A percentile compares a stretch with the other conserved stretches of the same genome.
Conservation (phyloP, 2,888 invertebrate species). For the Strigamia maritima region DNA sequence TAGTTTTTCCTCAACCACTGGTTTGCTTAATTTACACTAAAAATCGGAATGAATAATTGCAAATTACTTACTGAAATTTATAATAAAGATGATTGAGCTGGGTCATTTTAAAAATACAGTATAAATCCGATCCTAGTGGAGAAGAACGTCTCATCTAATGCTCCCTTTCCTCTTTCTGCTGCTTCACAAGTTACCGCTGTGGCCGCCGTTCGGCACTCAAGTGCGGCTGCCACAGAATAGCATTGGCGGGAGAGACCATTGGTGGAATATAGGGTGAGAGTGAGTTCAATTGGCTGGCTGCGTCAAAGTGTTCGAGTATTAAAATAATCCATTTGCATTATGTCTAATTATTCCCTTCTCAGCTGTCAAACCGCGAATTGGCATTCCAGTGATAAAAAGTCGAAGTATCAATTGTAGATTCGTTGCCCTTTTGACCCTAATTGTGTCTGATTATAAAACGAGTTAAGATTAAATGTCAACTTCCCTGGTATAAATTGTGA, state of each 20-base stretch:
- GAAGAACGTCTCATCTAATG: background rate
- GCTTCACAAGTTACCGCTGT: constrained; percentile 17
- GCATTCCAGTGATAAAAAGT: background rate
- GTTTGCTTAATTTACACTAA: background rate
- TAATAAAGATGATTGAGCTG: background rate
- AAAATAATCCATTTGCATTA: constrained; percentile 31
- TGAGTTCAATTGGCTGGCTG: background rate
- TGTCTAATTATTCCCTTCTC: background rate
- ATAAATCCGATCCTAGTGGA: background rate
- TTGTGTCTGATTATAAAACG: background rate
- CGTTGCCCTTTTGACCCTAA: background rate
- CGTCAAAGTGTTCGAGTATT: constrained; percentile 13
- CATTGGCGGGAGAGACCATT: constrained; percentile 1
- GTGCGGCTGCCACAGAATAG: constrained; percentile 26
- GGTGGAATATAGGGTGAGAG: background rate
- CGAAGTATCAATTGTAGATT: background rate
- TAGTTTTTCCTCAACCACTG: no score
- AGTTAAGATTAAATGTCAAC: background rate
- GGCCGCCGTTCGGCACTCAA: constrained; percentile 9
- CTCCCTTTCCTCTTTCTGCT: constrained; percentile 24
- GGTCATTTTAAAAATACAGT: background rate
- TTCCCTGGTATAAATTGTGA: background rate
- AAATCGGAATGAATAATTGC: background rate
- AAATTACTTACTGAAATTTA: background rate
- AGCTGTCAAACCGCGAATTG: background rate